Evolutionary conservation across 2,113 vertebrate species (phyloP).

Genomic region (Zosterops borbonicus): DNA sequence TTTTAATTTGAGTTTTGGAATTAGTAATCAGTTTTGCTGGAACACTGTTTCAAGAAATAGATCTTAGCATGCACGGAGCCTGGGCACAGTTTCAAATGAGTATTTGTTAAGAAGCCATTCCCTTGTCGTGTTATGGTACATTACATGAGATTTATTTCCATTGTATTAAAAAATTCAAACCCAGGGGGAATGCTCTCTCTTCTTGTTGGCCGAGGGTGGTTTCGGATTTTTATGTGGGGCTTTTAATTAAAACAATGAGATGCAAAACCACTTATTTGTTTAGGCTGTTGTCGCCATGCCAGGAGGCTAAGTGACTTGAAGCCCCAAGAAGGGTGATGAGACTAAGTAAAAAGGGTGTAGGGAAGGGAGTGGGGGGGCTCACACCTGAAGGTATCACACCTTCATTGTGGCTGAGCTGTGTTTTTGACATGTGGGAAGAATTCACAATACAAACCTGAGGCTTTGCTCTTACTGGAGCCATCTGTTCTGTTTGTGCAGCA

Average conservation of each 20-base stretch:
- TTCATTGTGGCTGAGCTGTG: neutral
- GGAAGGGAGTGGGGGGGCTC: neutral
- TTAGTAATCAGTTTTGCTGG: conserved; percentile 81
- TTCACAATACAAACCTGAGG: neutral
- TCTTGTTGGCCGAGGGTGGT: conserved; percentile 3
- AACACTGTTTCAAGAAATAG: conserved; percentile 76
- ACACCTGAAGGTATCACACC: neutral
- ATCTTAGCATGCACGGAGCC: conserved; percentile 69
- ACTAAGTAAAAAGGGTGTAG: neutral
- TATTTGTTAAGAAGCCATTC: conserved; percentile 79
- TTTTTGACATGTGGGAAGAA: neutral
- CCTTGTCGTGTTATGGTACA: conserved; percentile 76
- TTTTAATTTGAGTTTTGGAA: conserved; percentile 82
- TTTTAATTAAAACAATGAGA: conserved; percentile 49
- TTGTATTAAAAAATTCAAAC: conserved; percentile 72
- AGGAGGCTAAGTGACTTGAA: neutral
- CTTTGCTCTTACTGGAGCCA: neutral
- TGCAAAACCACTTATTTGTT: neutral
- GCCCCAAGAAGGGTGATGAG: neutral
- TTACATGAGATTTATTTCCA: conserved; percentile 80
- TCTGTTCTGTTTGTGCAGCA: neutral
- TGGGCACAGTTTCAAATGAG: conserved; percentile 76
- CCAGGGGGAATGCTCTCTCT: conserved; percentile 47
- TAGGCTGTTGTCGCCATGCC: neutral
- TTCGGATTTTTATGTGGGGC: neutral